A percentile compares a stretch with the other conserved stretches of the same genome.
phyloP scores from a whole-genome alignment of 1,140 invertebrate species.

The Drosophila sucinea region DNA sequence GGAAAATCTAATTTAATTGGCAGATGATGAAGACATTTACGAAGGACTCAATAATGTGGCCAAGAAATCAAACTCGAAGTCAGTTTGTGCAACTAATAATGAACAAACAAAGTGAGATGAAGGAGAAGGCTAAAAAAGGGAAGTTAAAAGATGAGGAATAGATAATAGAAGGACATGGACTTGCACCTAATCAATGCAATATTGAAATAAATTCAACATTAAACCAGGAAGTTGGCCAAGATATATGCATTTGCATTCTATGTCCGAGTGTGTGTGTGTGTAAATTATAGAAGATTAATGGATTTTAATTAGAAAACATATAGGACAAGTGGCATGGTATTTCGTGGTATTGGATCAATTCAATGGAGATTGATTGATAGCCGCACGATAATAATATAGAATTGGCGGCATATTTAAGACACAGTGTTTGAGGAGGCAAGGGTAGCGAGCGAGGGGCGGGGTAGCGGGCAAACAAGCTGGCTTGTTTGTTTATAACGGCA shows the following conservation, averaged over 20 bases:
- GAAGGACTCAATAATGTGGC: not conserved
- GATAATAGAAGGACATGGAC: constrained; percentile 50
- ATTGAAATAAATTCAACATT: constrained; percentile 65
- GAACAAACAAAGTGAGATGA: not conserved
- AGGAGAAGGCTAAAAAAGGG: not conserved
- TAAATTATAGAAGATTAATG: constrained; percentile 71
- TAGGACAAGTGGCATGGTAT: constrained; percentile 28
- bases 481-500: constrained; percentile 59
- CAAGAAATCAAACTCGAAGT: not conserved
- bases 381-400: constrained; percentile 37
- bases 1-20: not conserved
- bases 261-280: constrained; percentile 7
- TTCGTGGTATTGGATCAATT: constrained; percentile 25
- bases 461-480: constrained; percentile 6
- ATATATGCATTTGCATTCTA: constrained; percentile 15
- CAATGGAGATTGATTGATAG: constrained; percentile 47
- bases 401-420: constrained; percentile 30
- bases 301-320: constrained; percentile 71
- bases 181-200: constrained; percentile 76
- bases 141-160: too few relatives aligned
- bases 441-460: not conserved
- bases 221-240: constrained; percentile 30
- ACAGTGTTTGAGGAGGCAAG: not conserved
- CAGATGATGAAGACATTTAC: not conserved
- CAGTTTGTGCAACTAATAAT: constrained; percentile 2